These are phyloP conservation scores for Plebejus argus DNA, from an alignment of 2,888 invertebrate genomes.

Conservation along the genomic window DNA sequence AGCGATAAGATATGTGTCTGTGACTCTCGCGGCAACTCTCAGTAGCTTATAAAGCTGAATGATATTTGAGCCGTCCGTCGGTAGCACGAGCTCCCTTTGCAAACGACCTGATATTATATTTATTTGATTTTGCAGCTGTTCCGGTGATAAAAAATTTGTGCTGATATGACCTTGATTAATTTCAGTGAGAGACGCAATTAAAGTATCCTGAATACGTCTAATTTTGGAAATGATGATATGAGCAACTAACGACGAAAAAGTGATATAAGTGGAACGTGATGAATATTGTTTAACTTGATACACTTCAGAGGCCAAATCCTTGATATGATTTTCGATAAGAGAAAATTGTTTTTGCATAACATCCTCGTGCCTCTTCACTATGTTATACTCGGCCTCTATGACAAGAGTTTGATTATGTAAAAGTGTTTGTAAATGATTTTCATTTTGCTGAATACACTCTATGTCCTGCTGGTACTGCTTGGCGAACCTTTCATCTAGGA, in stretches of 20 bases:
- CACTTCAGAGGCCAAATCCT: background rate
- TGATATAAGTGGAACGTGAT: conserved; percentile 5
- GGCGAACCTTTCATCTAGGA: conserved; percentile 32
- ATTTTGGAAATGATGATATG: conserved; percentile 14
- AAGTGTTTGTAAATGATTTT: conserved; percentile 31
- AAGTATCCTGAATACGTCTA: conserved; percentile 23
- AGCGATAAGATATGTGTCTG: conserved; percentile 28
- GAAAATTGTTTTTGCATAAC: conserved; percentile 31
- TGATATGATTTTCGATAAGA: conserved; percentile 28
- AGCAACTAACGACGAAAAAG: conserved; percentile 1
- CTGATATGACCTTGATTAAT: conserved; percentile 31
- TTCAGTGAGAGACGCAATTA: conserved; percentile 9
- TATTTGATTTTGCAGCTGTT: conserved; percentile 25
- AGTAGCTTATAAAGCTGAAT: conserved; percentile 27
- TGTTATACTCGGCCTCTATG: conserved; percentile 31
- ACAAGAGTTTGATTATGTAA: conserved; percentile 27
- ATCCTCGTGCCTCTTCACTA: conserved; percentile 30
- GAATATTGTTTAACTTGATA: conserved; percentile 13
- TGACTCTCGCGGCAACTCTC: conserved; percentile 17
- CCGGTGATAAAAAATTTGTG: conserved; percentile 2
- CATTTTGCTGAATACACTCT: conserved; percentile 25
- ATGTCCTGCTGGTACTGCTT: conserved; percentile 29
- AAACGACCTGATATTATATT: conserved; percentile 28
- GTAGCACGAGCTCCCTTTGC: conserved; percentile 28
- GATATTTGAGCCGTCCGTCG: conserved; percentile 5